Evolutionary conservation across 2,113 vertebrate species (phyloP).

Genomic region (Sturnira hondurensis): DNA sequence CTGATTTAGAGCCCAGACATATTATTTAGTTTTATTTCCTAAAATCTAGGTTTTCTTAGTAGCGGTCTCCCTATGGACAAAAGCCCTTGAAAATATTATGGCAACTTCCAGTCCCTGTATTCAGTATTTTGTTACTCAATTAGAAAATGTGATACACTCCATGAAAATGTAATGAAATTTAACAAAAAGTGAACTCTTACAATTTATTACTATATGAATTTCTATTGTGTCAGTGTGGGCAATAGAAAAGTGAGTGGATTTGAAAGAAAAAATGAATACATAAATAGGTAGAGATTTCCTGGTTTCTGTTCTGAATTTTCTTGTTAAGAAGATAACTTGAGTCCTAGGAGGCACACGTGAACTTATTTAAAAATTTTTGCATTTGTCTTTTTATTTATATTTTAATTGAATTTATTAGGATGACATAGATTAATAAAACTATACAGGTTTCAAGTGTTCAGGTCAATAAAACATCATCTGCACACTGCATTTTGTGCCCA

Average conservation of each 20-base stretch:
- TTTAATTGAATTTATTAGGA: background rate
- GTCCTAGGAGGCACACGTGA: background rate
- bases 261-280: background rate
- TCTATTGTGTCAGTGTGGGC: background rate
- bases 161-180: background rate
- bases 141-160: background rate
- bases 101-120: background rate
- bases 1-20: background rate
- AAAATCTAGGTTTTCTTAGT: background rate
- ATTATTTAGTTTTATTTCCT: background rate
- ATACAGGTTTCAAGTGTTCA: background rate
- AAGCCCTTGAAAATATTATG: background rate
- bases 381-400: background rate
- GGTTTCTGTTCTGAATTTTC: background rate
- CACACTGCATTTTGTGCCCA: background rate
- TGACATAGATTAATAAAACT: background rate
- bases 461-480: background rate
- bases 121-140: background rate
- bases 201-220: background rate
- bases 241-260: background rate
- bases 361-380: background rate
- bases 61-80: background rate
- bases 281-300: background rate
- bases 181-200: background rate
- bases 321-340: slow-evolving; percentile 1